Base-by-base conservation (phyloP, 2,888 invertebrate species). In the Antheraea yamamai region DNA sequence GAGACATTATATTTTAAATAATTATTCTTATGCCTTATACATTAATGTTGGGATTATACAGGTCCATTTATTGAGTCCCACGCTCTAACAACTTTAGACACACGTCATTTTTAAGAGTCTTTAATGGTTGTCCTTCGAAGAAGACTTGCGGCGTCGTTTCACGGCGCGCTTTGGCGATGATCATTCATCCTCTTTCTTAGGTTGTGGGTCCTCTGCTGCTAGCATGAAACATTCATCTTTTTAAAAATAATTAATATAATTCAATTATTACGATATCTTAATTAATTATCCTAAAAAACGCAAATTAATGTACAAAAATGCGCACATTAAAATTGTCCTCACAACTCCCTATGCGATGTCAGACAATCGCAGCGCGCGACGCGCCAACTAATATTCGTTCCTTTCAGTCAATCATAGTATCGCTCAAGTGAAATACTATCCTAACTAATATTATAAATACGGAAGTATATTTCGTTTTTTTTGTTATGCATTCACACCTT, bases 131-230 rank as follows among this genome's bases (percentile, higher is more conserved):
- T 94, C 94, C 88, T 94, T 92, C 76, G 91, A 79, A 2, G 92
- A 88, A 86, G 93, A 91, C 87, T 95, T 95, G 90, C 93, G 94
- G 82, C 94, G 94, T 84, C 94, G 85, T 78, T 94, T 95, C 82
- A 93, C 94, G 91, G 90, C 94, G 93, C 95, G 95, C 84, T 95
- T 95, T 39, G 93, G 92, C 85, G 94, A 91, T 85, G 90, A 95
- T 95, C 95, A 95, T 90, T 95, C 95, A 77, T 86, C 84, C 88
- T 94, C 95, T 78, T 94, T 94, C 86, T 95, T 95, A 68, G 80
- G 87, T 78, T 90, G 93, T 78, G 92, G 90, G 75, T 94, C 94
- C 80, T 95, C 95, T 77, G 85, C 94, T 92, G 88, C 61, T 86
- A 87, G 47, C 66, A 77, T 58, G 47, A 72, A 14, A 18, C 18